Evolutionary conservation across 2,888 invertebrate genomes (phyloP), one percentile per base, ranked within the genome.

Genomic region (Tridacna gigas): DNA sequence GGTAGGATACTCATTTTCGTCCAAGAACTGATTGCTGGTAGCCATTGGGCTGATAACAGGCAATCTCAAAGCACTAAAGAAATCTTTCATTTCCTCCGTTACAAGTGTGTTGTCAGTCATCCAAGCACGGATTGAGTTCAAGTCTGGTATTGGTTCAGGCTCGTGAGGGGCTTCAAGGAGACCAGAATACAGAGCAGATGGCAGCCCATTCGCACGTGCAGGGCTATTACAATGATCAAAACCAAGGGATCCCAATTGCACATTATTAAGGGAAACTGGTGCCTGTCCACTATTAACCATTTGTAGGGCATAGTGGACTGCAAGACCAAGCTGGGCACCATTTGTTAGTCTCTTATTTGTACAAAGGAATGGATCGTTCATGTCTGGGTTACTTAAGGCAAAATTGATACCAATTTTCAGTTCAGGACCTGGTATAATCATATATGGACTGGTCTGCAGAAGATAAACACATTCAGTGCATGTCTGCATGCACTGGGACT

Each of bases 1-100:
- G 11, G 90, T 91, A 20, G 91, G 91, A 77, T 87, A 92, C 11
- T 87, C 79, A 3, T 88, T 84, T 37, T 87, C 84, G 74, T 91
- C 81, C 37, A 89, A 84, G 65, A 94, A 90, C 7, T 75, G 74
- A 9, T 86, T 81, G 45, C 90, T 86, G 2, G 91, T 89, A 2
- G 93, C 90, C 60, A 91, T 87, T 2, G 92, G 90, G 77, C 92
- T 92, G 76, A 95, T 92, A 90, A 96, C 96, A 2, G 96, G 96
- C 25, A 96, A 94, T 74, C 95, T 94, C 90, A 96, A 79, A 22
- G 86, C 84, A n/a, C 81, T 88, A 15, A 96, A 93, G 89, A 89
- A 79, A n/a, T 83, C 82, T 18, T 86, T 84, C 83, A 88, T 86
- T 28, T 89, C 82, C 5, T 83, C 88, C 0, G 91, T 91, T 11